A percentile compares a stretch with the other conserved stretches of the same genome.
phyloP scores from a whole-genome alignment of 2,113 vertebrate genomes.

The Euleptes europaea region DNA sequence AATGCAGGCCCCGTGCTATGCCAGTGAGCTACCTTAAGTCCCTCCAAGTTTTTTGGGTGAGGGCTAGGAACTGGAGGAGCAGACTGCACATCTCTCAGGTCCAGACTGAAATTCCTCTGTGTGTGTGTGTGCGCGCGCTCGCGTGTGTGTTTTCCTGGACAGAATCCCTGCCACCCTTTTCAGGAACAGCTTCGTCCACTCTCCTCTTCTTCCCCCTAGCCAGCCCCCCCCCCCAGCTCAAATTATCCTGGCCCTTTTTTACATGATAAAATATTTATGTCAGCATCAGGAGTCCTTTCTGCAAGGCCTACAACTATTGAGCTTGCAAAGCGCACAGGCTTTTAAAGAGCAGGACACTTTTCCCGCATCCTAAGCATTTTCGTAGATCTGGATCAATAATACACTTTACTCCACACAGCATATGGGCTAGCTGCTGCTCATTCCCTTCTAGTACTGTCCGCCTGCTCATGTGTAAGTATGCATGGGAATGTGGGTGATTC shows the following conservation, averaged over 20 bases:
- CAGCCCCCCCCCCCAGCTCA: conserved; percentile 45
- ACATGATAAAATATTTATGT: conserved; percentile 94
- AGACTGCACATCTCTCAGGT: neutral
- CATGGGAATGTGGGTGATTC: neutral
- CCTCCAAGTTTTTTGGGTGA: neutral
- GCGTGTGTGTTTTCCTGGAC: neutral
- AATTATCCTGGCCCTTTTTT: conserved; percentile 50
- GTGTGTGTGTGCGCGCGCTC: too few species aligned
- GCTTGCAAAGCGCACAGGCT: conserved; percentile 71
- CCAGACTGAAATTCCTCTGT: neutral
- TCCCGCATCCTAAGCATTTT: conserved; percentile 84
- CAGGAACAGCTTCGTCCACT: neutral
- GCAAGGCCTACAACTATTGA: conserved; percentile 70
- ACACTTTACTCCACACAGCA: conserved; percentile 55
- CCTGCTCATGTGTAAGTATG: neutral
- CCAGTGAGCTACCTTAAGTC: neutral
- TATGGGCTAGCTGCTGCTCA: conserved; percentile 15
- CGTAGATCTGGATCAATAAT: conserved; percentile 79
- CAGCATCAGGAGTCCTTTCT: conserved; percentile 78
- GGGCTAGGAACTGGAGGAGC: neutral
- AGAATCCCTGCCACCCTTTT: neutral
- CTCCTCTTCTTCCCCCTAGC: neutral
- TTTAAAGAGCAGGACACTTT: conserved; percentile 80
- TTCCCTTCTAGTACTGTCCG: neutral
- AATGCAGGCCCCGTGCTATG: neutral